Evolutionary conservation across 2,797 vertebrate species (phyloP).

Genomic region (Neostethus bicornis): DNA sequence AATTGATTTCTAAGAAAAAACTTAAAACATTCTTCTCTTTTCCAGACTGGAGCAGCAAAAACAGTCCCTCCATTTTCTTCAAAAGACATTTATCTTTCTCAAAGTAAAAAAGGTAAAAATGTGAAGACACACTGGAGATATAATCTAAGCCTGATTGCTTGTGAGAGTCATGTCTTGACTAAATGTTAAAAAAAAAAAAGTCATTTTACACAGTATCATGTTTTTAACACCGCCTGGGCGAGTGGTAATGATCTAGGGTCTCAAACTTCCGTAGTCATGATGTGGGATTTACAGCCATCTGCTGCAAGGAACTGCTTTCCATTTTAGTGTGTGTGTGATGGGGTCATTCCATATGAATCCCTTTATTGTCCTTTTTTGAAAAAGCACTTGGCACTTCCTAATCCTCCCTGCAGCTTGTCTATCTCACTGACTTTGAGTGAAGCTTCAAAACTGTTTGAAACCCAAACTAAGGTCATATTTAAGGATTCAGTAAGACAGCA

Average conservation of each 20-base stretch:
- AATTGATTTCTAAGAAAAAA: too few species aligned
- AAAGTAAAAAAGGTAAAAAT: too few species aligned
- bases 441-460: conserved; percentile 21
- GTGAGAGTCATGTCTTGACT: too few species aligned
- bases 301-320: conserved; percentile 25
- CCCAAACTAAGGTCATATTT: conserved; percentile 48
- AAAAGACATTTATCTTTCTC: too few species aligned
- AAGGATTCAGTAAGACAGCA: conserved; percentile 18
- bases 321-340: neutral
- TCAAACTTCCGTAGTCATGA: conserved; percentile 36
- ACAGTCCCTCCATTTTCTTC: too few species aligned
- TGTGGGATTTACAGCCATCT: conserved; percentile 59
- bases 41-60: too few species aligned
- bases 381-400: conserved; percentile 47
- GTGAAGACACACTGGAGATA: too few species aligned
- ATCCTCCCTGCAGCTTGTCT: conserved; percentile 22
- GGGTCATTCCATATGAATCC: conserved; percentile 18
- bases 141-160: too few species aligned
- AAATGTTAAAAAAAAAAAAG: too few species aligned
- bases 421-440: conserved; percentile 24
- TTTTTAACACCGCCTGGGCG: conserved; percentile 2
- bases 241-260: conserved; percentile 35
- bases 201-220: too few species aligned
- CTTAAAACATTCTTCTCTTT: too few species aligned
- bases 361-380: conserved; percentile 19